Base-by-base conservation (phyloP, 2,888 invertebrate genomes). In the Aleiodes testaceus region DNA sequence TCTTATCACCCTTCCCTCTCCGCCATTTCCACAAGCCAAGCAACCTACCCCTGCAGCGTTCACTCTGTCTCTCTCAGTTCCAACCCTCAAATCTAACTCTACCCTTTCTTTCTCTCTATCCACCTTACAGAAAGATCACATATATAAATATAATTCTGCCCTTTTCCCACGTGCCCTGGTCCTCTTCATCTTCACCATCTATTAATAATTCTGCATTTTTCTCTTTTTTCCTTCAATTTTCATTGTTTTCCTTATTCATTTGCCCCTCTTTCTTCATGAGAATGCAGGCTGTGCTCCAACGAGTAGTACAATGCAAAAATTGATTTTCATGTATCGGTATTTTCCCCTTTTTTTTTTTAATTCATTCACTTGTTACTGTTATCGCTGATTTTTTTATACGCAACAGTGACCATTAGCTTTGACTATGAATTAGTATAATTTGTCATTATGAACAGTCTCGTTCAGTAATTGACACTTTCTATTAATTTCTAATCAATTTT, bases 11-110 rank as follows among this genome's bases (percentile, higher is more conserved):
- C 79, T 77, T 75, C 76, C 76, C 78, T 79, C 74, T 77, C 77
- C 74, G 74, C 76, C 74, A 49, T n/a, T 50, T 68, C 72, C 69
- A 49, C 70, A 65, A 59, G 36, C 36, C 36, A 36, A 36, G 52
- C 74, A 61, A 44, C 69, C 67, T 49, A 18, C 67, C 61, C 36
- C 36, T 36, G 36, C 36, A 36, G 36, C 36, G 9, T 36, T 36
- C 2, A 36, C 36, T 36, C 65, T 52, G 64, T 45, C 53, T 36
- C 59, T 18, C 72, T 75, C 69, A 65, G 63, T 69, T 68, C 36
- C 79, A 78, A 83, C 82, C 83, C 82, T 82, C 82, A 79, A 82
- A 82, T 81, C 81, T 77, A 74, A 79, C 77, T 79, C 72, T 72
- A 70, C 55, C 52, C 42, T 64, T 70, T 65, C 59, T 68, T 50